Evolutionary conservation across 2,113 vertebrate genomes (phyloP), one percentile per base, ranked within the genome.

Genomic region (Gallinago undulata): DNA sequence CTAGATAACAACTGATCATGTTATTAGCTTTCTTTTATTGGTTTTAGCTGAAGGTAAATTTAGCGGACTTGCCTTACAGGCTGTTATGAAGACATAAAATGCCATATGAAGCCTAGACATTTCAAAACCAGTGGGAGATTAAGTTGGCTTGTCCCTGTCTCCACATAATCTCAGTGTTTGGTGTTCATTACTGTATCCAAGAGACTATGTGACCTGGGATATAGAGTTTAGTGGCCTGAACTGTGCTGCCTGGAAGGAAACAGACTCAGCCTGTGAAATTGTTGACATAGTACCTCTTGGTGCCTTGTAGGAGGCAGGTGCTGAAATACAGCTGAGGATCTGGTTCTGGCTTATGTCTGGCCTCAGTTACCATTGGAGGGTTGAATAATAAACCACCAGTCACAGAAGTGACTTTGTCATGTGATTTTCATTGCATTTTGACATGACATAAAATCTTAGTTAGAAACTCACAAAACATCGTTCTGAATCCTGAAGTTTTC

Each of bases 211-310:
- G 18, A 67, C 23, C 11, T 72, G 57, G 35, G 77, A 87, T 82
- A 84, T 23, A 18, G 3, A 53, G 13, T 57, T 4, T 55, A 2
- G 28, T 43, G 76, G 14, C 53, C 13, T 79, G 39, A 87, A 43
- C 43, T 33, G 13, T 19, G 7, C 16, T 73, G 31, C 23, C 15
- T 51, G 28, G 18, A 48, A 78, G 11, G 35, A 90, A 90, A 45
- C 10, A 53, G 50, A 22, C 17, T 77, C 14, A 74, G 47, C 10
- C 39, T 74, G 45, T 37, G 27, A 70, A 86, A 51, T 19, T 2
- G 0, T 30, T 77, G 53, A 73, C 0, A 0, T 7, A 39, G 28
- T 3, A 75, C 27, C 6, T 69, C 63, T 51, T 1, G 4, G 30
- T 90, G 45, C 11, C 67, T 2, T 4, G 9, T 6, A 91, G 56